A percentile compares a stretch with the other conserved stretches of the same genome.
Conservation (phyloP, 2,888 invertebrate genomes). For the Xanthorhoe spadicearia region DNA sequence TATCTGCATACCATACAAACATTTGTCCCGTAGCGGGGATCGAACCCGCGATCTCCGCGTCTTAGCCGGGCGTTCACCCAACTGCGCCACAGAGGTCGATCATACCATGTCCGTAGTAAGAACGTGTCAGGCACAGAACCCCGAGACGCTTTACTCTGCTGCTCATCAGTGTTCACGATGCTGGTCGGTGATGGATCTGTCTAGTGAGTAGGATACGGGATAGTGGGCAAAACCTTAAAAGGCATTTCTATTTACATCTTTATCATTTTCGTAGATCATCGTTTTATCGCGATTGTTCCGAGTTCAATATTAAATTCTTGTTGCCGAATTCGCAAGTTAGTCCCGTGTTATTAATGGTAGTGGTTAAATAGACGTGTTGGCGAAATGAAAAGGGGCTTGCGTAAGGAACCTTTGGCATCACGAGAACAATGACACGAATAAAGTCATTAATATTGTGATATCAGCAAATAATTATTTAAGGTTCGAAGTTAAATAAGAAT, state of each 20-base stretch:
- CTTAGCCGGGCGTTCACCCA: too few relatives aligned
- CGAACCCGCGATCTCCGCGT: too few relatives aligned
- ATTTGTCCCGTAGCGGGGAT: too few relatives aligned
- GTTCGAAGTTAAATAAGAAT: slow-evolving; percentile 34
- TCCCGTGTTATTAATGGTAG: slow-evolving; percentile 52
- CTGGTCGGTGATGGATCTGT: too few relatives aligned
- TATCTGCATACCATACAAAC: too few relatives aligned
- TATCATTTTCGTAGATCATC: neutral
- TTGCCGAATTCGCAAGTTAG: slow-evolving; percentile 49
- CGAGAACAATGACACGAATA: slow-evolving; percentile 44
- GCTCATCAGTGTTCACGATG: too few relatives aligned
- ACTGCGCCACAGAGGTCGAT: too few relatives aligned
- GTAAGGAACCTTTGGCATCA: slow-evolving; percentile 40
- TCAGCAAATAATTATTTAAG: slow-evolving; percentile 40
- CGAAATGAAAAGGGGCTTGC: slow-evolving; percentile 38
- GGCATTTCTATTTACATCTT: neutral
- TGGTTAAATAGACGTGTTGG: slow-evolving; percentile 50
- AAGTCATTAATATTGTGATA: slow-evolving; percentile 50
- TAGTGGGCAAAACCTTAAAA: too few relatives aligned
- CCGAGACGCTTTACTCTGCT: too few relatives aligned
- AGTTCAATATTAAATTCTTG: slow-evolving; percentile 10
- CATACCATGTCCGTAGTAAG: too few relatives aligned
- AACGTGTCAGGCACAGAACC: too few relatives aligned
- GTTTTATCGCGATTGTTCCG: slow-evolving; percentile 2
- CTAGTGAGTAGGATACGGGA: too few relatives aligned